These are phyloP conservation scores for Delichon dasypus DNA, from an alignment of 2,797 vertebrate genomes.

Conservation along the genomic window DNA sequence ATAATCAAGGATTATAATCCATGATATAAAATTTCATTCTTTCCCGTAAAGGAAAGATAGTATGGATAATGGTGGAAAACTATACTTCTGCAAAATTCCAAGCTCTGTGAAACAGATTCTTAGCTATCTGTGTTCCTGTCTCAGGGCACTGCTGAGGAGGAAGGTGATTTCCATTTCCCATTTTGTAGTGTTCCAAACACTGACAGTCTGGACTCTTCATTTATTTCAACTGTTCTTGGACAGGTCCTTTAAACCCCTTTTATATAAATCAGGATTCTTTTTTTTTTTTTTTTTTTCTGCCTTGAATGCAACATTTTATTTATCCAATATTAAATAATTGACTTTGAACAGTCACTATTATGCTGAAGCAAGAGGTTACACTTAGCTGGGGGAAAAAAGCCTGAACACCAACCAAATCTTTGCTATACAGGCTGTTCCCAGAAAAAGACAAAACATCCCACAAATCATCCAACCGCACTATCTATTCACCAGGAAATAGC, in stretches of 20 bases:
- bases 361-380: not conserved
- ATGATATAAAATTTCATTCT: not conserved
- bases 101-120: not conserved
- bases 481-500: conserved; percentile 38
- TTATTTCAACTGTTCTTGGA: not conserved
- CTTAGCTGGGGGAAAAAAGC: fast-evolving
- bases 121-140: not conserved
- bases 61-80: not conserved
- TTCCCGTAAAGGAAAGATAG: not conserved
- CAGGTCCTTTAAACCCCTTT: not conserved
- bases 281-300: not conserved
- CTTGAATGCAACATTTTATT: not conserved
- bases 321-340: not conserved
- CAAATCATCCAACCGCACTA: not conserved
- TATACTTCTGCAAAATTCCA: not conserved
- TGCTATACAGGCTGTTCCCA: not conserved
- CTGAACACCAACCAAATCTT: not conserved
- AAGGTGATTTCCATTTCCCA: not conserved
- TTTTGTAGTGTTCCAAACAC: not conserved
- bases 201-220: not conserved
- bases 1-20: not conserved
- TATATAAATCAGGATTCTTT: not conserved
- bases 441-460: conserved; percentile 26
- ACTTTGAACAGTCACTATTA: not conserved
- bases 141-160: not conserved